Evolutionary conservation across 2,888 invertebrate species (phyloP), one percentile per base, ranked within the genome.

Genomic region (Campoplex nolae): DNA sequence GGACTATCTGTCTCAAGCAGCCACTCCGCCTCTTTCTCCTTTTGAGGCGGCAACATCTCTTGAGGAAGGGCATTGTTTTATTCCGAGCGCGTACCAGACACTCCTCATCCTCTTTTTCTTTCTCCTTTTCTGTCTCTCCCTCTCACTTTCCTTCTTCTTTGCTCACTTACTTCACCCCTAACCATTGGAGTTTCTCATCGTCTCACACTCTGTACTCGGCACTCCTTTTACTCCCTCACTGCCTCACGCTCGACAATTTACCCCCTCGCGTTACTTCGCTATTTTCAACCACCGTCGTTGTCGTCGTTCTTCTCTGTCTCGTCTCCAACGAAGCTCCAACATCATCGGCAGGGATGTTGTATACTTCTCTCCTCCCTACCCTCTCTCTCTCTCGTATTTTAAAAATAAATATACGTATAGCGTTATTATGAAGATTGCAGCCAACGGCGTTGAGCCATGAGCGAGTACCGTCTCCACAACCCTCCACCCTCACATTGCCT

Each of bases 31-130:
- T 90, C 89, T 90, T 85, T 88, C 86, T 84, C 84, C 86, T 85
- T 86, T 88, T 88, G 89, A 83, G 84, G 85, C 90, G 91, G 87
- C 91, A 90, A 93, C 92, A 91, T 93, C 93, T 93, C 92, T 93
- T 90, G 92, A 92, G 91, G 91, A 92, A 92, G 91, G 91, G 92
- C 92, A 93, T 93, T 93, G 93, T 93, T 93, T 93, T 93, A 93
- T 93, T 93, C 93, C 92, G 87, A 91, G 92, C 93, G 93, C 93
- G 93, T 93, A 93, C 91, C 92, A 93, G 93, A 93, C 93, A 93
- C 93, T 92, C 90, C 92, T 92, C 92, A 92, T 90, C 90, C 91
- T 89, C 89, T 88, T 85, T 88, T 87, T 83, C 78, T 87, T 90
- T 78, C 84, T 84, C 87, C 88, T 84, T 83, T 48, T 73, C 48